Percentiles rank a stretch among this genome's conserved stretches.
These are phyloP conservation scores for Propsilocerus akamusi DNA, from an alignment of 1,140 invertebrate species.

Conservation along the genomic window DNA sequence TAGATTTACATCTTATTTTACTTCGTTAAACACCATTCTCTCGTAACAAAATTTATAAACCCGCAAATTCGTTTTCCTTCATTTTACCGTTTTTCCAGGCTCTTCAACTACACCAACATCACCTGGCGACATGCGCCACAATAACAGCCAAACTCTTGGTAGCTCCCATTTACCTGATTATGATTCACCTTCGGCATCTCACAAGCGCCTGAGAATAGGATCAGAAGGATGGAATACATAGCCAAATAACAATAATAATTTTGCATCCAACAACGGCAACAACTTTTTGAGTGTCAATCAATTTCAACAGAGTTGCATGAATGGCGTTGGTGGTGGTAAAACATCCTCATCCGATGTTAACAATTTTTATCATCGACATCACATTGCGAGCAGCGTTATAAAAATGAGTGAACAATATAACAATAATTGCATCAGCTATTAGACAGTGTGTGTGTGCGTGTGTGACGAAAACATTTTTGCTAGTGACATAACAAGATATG, in stretches of 20 bases:
- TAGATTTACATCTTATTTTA: slow-evolving; percentile 4
- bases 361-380: slow-evolving; percentile 3
- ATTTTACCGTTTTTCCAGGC: slow-evolving; percentile 30
- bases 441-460: too few relatives aligned
- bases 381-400: not conserved
- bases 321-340: slow-evolving; percentile 12
- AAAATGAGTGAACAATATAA: slow-evolving; percentile 3
- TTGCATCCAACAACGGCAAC: too few relatives aligned
- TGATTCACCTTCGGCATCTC: slow-evolving; percentile 49
- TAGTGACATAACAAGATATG: too few relatives aligned
- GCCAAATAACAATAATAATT: slow-evolving; percentile 16
- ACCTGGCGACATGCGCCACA: slow-evolving; percentile 36
- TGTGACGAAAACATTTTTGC: too few relatives aligned
- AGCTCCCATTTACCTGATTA: slow-evolving; percentile 45
- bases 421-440: slow-evolving; percentile 3
- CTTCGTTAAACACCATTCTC: too few relatives aligned
- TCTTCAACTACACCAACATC: slow-evolving; percentile 61
- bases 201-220: slow-evolving; percentile 61
- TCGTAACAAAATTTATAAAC: too few relatives aligned
- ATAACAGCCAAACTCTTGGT: slow-evolving; percentile 18
- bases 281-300: slow-evolving; percentile 2
- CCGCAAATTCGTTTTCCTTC: not conserved
- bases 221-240: slow-evolving; percentile 74
- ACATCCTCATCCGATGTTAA: slow-evolving; percentile 1
- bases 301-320: not conserved